Base-by-base conservation (phyloP, 1,140 invertebrate species). In the Drosophila nasuta region DNA sequence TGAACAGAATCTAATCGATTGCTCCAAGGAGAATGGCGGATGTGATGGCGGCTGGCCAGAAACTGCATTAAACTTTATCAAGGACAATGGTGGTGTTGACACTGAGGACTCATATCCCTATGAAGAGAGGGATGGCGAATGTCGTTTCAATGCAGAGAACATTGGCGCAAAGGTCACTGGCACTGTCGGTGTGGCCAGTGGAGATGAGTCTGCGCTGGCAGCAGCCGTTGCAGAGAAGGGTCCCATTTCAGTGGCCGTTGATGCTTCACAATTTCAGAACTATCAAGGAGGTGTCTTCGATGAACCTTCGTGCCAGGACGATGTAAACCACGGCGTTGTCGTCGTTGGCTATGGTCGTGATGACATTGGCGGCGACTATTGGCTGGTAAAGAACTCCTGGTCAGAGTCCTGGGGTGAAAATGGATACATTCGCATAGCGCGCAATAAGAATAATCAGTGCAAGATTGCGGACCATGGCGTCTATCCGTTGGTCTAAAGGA, bases 211-310 rank as follows among this genome's bases (percentile, higher is more conserved):
- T 0, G 94, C 94, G 57, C 92, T 98, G 1, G 95, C 92, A 65
- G 95, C 88, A 93, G 95, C 92, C 71, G 94, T 97, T 43, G 96
- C 96, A 25, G 96, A n/a, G 91, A 95, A 64, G 96, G 79, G 75
- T 17, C 79, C 75, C 10, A 60, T 82, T 10, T 51, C 72, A 0
- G 77, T 71, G 0, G 79, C 77, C 35, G 58, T 76, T 5, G 60
- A 76, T 38, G 28, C 56, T 41, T 25, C 10, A 17, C 0, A 15
- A 11, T 10, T 80, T 38, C 15, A 59, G 7, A 17, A 58, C 25
- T 81, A 80, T 2, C 30, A 6, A n/a, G 15, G 41, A 0, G 78
- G 77, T 2, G 10, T 81, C 3, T 8, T 75, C 2, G 41, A 17
- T 1, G 59, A 63, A 96, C 35, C 96, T 96, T 3, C 56, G 0